phyloP scores from a whole-genome alignment of 2,888 invertebrate species.

The Neuroscelio doddi region DNA sequence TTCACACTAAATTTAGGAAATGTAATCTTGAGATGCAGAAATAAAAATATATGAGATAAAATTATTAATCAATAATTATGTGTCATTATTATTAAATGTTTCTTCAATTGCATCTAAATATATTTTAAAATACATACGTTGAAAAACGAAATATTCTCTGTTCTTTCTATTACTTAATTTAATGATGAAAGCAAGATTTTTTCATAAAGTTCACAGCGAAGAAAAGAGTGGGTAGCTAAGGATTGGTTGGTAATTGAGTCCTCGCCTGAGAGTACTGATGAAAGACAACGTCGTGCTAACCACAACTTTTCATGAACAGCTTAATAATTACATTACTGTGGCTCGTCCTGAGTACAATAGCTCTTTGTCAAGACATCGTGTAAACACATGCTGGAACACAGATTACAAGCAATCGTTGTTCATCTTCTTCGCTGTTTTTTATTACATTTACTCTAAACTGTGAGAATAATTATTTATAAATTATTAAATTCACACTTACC shows the following conservation, averaged over 20 bases:
- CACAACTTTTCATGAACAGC: constrained; percentile 47
- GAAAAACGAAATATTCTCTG: constrained; percentile 19
- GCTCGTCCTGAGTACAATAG: constrained; percentile 60
- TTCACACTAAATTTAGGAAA: too few relatives aligned
- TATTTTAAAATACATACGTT: too few relatives aligned
- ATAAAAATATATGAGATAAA: neutral
- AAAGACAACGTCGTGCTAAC: constrained; percentile 50
- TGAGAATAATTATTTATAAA: too few relatives aligned
- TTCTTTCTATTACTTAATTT: constrained; percentile 32
- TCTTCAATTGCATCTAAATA: too few relatives aligned
- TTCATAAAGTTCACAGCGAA: constrained; percentile 21
- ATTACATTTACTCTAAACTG: constrained; percentile 12
- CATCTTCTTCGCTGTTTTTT: constrained; percentile 22
- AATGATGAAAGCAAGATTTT: constrained; percentile 35
- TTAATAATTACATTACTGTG: constrained; percentile 63
- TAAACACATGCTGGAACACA: constrained; percentile 40
- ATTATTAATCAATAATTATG: neutral
- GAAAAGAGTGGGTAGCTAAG: constrained; percentile 47
- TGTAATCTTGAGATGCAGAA: neutral
- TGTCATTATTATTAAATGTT: neutral
- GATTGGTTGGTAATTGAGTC: constrained; percentile 60
- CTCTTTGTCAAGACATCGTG: constrained; percentile 58
- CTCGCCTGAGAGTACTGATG: constrained; percentile 48
- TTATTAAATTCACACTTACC: too few relatives aligned
- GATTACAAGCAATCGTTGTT: constrained; percentile 49